phyloP scores from a whole-genome alignment of 2,797 vertebrate species.

The Nannoperca australis region DNA sequence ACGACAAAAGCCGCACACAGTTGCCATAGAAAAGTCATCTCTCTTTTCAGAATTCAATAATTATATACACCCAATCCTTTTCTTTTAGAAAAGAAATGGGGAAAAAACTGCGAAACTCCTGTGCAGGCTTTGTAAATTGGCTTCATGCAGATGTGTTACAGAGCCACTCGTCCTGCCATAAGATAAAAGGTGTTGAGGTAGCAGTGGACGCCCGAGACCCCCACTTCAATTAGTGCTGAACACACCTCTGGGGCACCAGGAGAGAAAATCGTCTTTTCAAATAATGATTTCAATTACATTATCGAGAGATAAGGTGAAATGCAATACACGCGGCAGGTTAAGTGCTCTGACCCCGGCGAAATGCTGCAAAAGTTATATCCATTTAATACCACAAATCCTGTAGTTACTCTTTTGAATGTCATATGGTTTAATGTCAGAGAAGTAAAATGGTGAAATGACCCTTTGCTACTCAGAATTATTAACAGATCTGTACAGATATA shows the following conservation, averaged over 20 bases:
- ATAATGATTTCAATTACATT: slow-evolving; percentile 77
- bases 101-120: slow-evolving; percentile 12
- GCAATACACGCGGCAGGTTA: slow-evolving; percentile 54
- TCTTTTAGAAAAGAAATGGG: slow-evolving; percentile 10
- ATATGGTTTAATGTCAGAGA: slow-evolving; percentile 21
- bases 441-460: slow-evolving; percentile 12
- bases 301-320: slow-evolving; percentile 65
- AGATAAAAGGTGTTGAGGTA: slow-evolving; percentile 46
- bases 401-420: slow-evolving; percentile 1
- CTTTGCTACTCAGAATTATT: background rate
- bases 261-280: slow-evolving; percentile 63
- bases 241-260: slow-evolving; percentile 58
- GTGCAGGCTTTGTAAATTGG: slow-evolving; percentile 9
- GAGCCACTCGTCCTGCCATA: background rate
- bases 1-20: slow-evolving; percentile 42
- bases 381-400: slow-evolving; percentile 50
- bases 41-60: slow-evolving; percentile 34
- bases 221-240: slow-evolving; percentile 73
- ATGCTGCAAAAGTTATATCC: slow-evolving; percentile 38
- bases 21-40: slow-evolving; percentile 39
- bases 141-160: slow-evolving; percentile 20
- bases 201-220: slow-evolving; percentile 62
- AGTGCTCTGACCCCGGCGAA: slow-evolving; percentile 57
- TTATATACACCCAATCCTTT: slow-evolving; percentile 16
- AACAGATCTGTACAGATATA: background rate